phyloP scores from a whole-genome alignment of 2,888 invertebrate genomes.

The Galerucella nymphaeae region DNA sequence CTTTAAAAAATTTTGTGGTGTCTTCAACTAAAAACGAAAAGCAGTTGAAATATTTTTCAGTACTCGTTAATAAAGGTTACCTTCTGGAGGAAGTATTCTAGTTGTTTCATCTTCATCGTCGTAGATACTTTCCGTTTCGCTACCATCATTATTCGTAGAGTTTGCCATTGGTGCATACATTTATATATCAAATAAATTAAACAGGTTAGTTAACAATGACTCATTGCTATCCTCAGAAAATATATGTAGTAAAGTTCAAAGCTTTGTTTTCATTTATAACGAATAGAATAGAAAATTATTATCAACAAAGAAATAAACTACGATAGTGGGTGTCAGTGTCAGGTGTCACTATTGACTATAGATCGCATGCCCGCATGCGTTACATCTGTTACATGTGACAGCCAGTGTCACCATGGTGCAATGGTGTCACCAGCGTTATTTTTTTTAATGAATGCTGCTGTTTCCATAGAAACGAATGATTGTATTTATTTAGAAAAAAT shows the following conservation, averaged over 20 bases:
- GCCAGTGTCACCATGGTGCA: neutral
- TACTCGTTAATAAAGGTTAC: slow-evolving; percentile 48
- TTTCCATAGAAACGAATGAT: slow-evolving; percentile 11
- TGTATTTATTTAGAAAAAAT: neutral
- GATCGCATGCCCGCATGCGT: neutral
- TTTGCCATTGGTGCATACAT: slow-evolving; percentile 50
- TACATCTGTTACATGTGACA: neutral
- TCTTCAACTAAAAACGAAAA: slow-evolving; percentile 67
- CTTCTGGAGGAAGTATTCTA: slow-evolving; percentile 63
- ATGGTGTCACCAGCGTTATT: neutral
- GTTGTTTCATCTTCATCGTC: slow-evolving; percentile 63
- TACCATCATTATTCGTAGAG: slow-evolving; percentile 38
- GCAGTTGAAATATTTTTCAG: slow-evolving; percentile 1
- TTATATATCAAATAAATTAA: slow-evolving; percentile 10
- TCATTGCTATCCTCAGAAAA: neutral
- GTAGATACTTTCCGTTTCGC: slow-evolving; percentile 47
- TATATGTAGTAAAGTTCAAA: slow-evolving; percentile 16
- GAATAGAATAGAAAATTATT: slow-evolving; percentile 14
- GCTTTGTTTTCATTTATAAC: slow-evolving; percentile 20
- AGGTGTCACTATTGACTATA: neutral
- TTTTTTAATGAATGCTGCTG: neutral
- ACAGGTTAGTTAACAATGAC: neutral
- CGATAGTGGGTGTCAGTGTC: slow-evolving; percentile 18
- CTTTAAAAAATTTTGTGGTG: slow-evolving; percentile 76
- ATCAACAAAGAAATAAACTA: slow-evolving; percentile 23